These are phyloP conservation scores for Holothuria leucospilota DNA, from an alignment of 53 echinoderm and acorn worm species.

Conservation along the genomic window DNA sequence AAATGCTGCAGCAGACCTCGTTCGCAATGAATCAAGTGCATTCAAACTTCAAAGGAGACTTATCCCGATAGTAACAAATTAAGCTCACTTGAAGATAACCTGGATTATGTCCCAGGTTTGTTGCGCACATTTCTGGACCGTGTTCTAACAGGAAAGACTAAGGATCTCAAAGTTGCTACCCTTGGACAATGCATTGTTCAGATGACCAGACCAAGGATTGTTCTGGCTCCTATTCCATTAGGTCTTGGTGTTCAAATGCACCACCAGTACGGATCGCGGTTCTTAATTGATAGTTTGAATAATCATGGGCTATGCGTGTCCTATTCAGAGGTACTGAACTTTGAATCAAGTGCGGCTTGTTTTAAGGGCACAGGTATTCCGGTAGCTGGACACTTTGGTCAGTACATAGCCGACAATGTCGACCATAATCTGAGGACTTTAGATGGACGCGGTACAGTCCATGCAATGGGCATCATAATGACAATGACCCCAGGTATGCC, in stretches of 20 bases:
- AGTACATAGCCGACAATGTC: slow-evolving; percentile 68
- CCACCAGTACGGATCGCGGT: slow-evolving; percentile 63
- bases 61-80: slow-evolving; percentile 7
- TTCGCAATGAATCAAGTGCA: slow-evolving; percentile 39
- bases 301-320: slow-evolving; percentile 48
- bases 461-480: slow-evolving; percentile 79
- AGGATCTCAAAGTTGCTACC: slow-evolving; percentile 50
- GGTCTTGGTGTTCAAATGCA: slow-evolving; percentile 60
- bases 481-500: slow-evolving; percentile 62
- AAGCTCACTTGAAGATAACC: slow-evolving; percentile 2
- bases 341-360: slow-evolving; percentile 46
- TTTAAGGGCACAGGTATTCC: slow-evolving; percentile 48
- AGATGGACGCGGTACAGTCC: slow-evolving; percentile 68
- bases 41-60: slow-evolving; percentile 30
- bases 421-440: slow-evolving; percentile 72
- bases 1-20: slow-evolving; percentile 14
- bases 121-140: slow-evolving; percentile 8
- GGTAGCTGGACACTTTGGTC: slow-evolving; percentile 25
- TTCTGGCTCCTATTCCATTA: slow-evolving; percentile 57
- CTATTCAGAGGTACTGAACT: slow-evolving; percentile 59
- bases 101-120: slow-evolving; percentile 12
- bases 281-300: slow-evolving; percentile 50
- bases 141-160: slow-evolving; percentile 4
- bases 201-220: slow-evolving; percentile 31
- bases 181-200: slow-evolving; percentile 60